These are phyloP conservation scores for Nemurella pictetii DNA, from an alignment of 2,888 invertebrate genomes.

Conservation along the genomic window DNA sequence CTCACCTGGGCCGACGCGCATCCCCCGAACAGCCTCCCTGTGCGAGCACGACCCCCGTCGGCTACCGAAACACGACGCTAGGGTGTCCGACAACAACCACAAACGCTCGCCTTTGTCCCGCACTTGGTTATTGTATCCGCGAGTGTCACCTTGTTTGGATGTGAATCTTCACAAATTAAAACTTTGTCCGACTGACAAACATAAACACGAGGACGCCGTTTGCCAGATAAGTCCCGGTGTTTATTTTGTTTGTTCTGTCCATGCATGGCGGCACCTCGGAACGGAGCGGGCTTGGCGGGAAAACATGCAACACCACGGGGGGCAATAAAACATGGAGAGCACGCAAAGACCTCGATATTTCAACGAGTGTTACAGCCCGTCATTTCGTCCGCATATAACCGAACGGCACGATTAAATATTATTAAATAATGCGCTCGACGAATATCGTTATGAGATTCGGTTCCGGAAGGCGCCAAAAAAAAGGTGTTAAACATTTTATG, in stretches of 20 bases:
- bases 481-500: slow-evolving; percentile 12
- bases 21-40: neutral
- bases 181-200: neutral
- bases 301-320: neutral
- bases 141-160: neutral
- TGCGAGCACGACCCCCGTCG: neutral
- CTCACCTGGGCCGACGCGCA: neutral
- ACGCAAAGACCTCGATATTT: neutral
- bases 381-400: neutral
- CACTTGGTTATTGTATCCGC: neutral
- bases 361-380: neutral
- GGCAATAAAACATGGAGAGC: neutral
- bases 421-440: neutral
- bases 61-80: neutral
- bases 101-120: neutral
- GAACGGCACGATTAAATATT: neutral
- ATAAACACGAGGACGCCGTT: neutral
- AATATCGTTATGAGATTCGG: neutral
- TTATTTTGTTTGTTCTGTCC: neutral
- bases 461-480: slow-evolving; percentile 18
- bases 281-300: neutral
- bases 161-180: neutral
- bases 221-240: neutral
- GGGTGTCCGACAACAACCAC: neutral
- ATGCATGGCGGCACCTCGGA: no score